Evolutionary conservation across 2,113 vertebrate species (phyloP).

Genomic region (Bubo blakistoni): DNA sequence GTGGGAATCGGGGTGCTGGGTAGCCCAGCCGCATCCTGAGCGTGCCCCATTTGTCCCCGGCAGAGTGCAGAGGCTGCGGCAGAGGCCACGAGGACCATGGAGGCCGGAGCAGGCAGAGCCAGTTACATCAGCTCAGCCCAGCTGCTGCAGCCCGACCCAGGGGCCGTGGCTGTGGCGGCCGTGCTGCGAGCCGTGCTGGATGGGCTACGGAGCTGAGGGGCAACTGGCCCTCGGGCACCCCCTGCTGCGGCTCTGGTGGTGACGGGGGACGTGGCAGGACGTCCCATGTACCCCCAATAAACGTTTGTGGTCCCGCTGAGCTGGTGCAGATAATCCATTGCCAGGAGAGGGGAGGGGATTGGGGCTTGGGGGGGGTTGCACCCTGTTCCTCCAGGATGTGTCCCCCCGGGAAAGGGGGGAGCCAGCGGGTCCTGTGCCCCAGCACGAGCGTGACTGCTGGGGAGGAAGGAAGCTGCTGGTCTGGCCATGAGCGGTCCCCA

Average conservation of each 20-base stretch:
- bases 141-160: constrained; percentile 85
- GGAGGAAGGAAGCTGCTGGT: neutral
- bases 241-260: neutral
- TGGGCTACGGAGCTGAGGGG: constrained; percentile 58
- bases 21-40: neutral
- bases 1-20: rapidly evolving
- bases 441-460: neutral
- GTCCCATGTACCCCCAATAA: neutral
- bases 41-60: neutral
- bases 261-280: rapidly evolving
- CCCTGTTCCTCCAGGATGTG: rapidly evolving
- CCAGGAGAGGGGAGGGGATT: rapidly evolving
- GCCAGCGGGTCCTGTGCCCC: neutral
- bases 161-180: constrained; percentile 81
- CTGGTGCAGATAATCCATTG: neutral
- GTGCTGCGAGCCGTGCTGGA: constrained; percentile 79
- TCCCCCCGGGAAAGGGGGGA: rapidly evolving
- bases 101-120: constrained; percentile 87
- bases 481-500: neutral
- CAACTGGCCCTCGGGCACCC: rapidly evolving
- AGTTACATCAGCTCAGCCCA: constrained; percentile 84
- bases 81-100: constrained; percentile 82
- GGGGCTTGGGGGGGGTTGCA: no score
- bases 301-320: neutral
- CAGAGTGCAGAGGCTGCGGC: constrained; percentile 83